Conservation (phyloP, 2,888 invertebrate genomes). For the Dicyrtomina minuta region DNA sequence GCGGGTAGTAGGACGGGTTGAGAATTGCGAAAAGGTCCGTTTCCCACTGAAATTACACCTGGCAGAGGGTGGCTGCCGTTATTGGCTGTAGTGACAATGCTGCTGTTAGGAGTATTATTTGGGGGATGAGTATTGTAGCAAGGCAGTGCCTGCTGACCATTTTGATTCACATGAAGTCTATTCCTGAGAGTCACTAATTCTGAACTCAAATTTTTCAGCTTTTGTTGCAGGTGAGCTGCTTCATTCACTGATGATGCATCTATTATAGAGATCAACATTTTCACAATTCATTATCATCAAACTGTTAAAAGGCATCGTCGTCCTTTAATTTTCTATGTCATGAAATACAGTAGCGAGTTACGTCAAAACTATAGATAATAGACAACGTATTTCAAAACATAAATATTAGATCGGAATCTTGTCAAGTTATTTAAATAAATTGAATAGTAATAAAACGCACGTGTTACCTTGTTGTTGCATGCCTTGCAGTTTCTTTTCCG, state of each 20-base stretch:
- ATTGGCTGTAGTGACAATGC: background rate
- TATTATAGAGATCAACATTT: too few relatives aligned
- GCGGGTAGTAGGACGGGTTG: conserved; percentile 9
- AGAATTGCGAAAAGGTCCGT: conserved; percentile 12
- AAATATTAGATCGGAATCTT: too few relatives aligned
- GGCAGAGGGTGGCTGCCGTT: conserved; percentile 2
- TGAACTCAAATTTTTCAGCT: conserved; percentile 83
- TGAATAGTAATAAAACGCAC: too few relatives aligned
- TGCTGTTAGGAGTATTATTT: conserved; percentile 37
- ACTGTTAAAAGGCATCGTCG: too few relatives aligned
- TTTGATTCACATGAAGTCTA: conserved; percentile 74
- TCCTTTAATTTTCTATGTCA: too few relatives aligned
- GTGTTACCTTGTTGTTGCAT: conserved; percentile 56
- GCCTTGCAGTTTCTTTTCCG: conserved; percentile 95
- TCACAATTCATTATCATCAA: too few relatives aligned
- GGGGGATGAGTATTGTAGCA: conserved; percentile 24
- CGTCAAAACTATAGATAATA: too few relatives aligned
- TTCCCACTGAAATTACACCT: background rate
- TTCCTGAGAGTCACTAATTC: conserved; percentile 89
- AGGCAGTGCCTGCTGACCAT: conserved; percentile 42
- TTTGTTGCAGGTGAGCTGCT: conserved; percentile 88
- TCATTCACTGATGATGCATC: conserved; percentile 94
- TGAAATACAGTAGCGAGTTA: too few relatives aligned
- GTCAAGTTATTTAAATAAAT: too few relatives aligned
- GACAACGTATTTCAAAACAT: too few relatives aligned